Evolutionary conservation across 1,140 invertebrate species (phyloP), one percentile per base, ranked within the genome.

Genomic region (Bombus pascuorum): DNA sequence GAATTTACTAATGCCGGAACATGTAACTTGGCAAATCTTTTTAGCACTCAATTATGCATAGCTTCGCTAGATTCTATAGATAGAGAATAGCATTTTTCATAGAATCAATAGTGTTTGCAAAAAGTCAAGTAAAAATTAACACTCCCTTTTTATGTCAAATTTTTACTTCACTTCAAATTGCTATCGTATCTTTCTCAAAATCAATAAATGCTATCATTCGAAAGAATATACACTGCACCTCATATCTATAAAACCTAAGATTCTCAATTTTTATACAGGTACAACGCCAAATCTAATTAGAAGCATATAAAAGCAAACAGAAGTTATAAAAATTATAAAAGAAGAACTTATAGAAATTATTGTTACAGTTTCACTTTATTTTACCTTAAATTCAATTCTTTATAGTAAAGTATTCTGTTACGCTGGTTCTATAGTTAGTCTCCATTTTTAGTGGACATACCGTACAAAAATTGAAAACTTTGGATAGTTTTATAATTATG

Each of bases 21-120:
- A 65, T 4, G 25, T 47, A 78, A 22, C 22, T 18, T 80, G 15
- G 3, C n/a, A 22, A 59, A 32, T 42, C 8, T 32, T 59, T n/a
- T 68, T 77, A 76, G 66, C 59, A 77, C n/a, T 68, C 10, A 70
- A 77, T 68, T 78, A 70, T 47, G 28, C 5, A 28, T 83, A 77
- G 12, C n/a, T n/a, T 68, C 42, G 5, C 3, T 47, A 25, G 13
- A 8, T 62, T 65, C 39, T 47, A 25, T 5, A 47, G 13, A 65
- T 62, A 75, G 10, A 66, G 34, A 42, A 66, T 66, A 47, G 25
- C 3, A 57, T 62, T 59, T 42, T 34, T 44, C 44, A 5, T 66
- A 65, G 25, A 74, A 42, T 34, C 3, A 72, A 81, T 6, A n/a
- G 57, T 13, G 25, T 72, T 13, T 25, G 3, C 3, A 32, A 42